Evolutionary conservation across 2,797 vertebrate genomes (phyloP).

Genomic region (Melanotaenia parkinsoni): DNA sequence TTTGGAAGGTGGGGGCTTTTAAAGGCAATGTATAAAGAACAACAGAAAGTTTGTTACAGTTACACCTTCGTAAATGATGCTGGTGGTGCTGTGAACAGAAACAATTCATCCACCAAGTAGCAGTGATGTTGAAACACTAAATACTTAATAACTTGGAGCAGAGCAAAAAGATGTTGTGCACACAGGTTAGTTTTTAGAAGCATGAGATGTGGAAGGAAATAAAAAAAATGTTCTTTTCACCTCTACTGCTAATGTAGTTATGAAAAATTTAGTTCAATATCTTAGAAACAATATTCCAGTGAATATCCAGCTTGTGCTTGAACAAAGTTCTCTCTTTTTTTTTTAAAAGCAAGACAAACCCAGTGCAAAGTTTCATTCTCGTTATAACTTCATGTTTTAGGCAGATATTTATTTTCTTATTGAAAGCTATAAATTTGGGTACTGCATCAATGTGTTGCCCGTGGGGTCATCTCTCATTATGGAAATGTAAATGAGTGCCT

Average conservation of each 20-base stretch:
- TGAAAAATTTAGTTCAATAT: conserved; percentile 16
- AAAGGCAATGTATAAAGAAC: conserved; percentile 3
- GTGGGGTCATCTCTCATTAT: conserved; percentile 38
- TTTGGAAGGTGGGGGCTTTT: not conserved
- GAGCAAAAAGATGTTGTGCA: not conserved
- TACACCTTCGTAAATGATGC: not conserved
- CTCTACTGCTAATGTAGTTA: not conserved
- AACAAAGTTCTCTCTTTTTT: not conserved
- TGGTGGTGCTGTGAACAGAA: not conserved
- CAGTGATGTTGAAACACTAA: conserved; percentile 3
- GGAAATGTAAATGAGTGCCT: conserved; percentile 45
- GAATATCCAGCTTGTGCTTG: not conserved
- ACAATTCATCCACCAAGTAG: conserved; percentile 22
- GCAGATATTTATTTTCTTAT: conserved; percentile 26
- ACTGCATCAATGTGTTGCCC: conserved; percentile 21
- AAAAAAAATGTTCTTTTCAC: not conserved
- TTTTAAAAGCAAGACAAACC: not conserved
- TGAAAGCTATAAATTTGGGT: conserved; percentile 24
- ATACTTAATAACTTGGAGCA: conserved; percentile 3
- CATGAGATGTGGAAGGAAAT: conserved; percentile 13
- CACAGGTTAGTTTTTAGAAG: conserved; percentile 6
- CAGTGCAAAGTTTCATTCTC: conserved; percentile 1
- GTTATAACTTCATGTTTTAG: conserved; percentile 11
- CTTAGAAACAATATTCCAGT: not conserved
- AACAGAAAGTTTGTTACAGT: conserved; percentile 6